Base-by-base conservation (phyloP, 1,140 invertebrate genomes). In the Calephelis virginiensis region DNA sequence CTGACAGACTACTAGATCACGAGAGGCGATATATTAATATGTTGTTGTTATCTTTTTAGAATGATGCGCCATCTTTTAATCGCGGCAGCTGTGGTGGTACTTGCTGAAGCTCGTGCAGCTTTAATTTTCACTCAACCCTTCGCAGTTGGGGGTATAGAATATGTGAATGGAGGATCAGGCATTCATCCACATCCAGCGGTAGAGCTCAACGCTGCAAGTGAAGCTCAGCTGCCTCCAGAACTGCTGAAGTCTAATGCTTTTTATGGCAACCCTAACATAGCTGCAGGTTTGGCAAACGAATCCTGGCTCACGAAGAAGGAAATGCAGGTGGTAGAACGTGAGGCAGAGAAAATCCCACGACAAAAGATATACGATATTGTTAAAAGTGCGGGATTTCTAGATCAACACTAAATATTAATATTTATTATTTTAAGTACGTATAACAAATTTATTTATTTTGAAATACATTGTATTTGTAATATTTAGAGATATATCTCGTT, bases 341-440 rank as follows among this genome's bases (percentile, higher is more conserved):
- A 96, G 77, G 94, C 95, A 0, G 95, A 96, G 68, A 94, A 95
- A 82, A 96, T 97, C 71, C 94, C 95, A 0, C 91, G 96, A 17
- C 92, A 94, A 70, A 94, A 94, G 76, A 95, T 97, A 64, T 95
- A 93, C 71, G 93, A 94, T 69, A 93, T 96, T 63, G 93, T 96
- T 11, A 94, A 94, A 73, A 94, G 93, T 71, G 95, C 95, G 47
- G 95, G 95, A 50, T 93, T 94, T 72, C 82, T 92, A 66, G 85
- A 90, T 65, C 68, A 66, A n/a, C 78, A 86, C 73, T 85, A 75
- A 70, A 9, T 43, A 43, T 43, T 6, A 8, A 5, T 43, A 43
- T 43, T 43, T 43, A 8, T 43, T 43, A 0, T 5, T 6, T 43
- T 43, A 43, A 9, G 40, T 43, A 43, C 8, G 40, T 43, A 43